Evolutionary conservation across 2,797 vertebrate species (phyloP).

Genomic region (Periophthalmus magnuspinnatus): DNA sequence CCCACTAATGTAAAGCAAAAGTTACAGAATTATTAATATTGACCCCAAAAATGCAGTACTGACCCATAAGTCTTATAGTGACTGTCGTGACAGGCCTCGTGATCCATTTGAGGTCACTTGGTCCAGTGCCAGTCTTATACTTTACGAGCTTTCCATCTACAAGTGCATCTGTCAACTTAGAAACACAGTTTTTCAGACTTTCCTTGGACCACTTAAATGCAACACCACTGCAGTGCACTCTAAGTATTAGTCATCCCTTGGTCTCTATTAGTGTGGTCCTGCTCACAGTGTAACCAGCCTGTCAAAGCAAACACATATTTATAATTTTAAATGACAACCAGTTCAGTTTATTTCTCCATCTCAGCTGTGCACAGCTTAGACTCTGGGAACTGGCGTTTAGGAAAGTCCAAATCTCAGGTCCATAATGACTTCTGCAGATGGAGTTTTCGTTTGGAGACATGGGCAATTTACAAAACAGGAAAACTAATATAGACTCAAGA

Average conservation of each 20-base stretch:
- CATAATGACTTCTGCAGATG: conserved; percentile 69
- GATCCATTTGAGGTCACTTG: background rate
- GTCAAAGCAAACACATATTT: conserved; percentile 48
- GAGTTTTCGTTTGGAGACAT: conserved; percentile 49
- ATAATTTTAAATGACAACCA: conserved; percentile 55
- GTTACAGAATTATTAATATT: too few relatives aligned
- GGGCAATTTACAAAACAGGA: conserved; percentile 72
- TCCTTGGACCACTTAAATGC: background rate
- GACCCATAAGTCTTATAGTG: too few relatives aligned
- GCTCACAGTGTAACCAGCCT: background rate
- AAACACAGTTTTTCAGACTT: conserved; percentile 1
- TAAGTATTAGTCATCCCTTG: background rate
- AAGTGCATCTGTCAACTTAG: background rate
- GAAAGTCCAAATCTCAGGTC: conserved; percentile 46
- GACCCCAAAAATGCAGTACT: too few relatives aligned
- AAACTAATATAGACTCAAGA: conserved; percentile 70
- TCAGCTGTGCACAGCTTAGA: conserved; percentile 47
- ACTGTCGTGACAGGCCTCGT: too few relatives aligned
- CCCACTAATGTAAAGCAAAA: too few relatives aligned
- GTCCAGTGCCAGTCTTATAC: background rate
- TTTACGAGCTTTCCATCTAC: background rate
- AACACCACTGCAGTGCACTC: background rate
- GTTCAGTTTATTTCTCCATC: conserved; percentile 36
- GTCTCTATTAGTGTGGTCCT: conserved; percentile 5
- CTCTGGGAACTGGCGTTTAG: conserved; percentile 52